phyloP scores from a whole-genome alignment of 2,113 vertebrate genomes.

The Silurus meridionalis region DNA sequence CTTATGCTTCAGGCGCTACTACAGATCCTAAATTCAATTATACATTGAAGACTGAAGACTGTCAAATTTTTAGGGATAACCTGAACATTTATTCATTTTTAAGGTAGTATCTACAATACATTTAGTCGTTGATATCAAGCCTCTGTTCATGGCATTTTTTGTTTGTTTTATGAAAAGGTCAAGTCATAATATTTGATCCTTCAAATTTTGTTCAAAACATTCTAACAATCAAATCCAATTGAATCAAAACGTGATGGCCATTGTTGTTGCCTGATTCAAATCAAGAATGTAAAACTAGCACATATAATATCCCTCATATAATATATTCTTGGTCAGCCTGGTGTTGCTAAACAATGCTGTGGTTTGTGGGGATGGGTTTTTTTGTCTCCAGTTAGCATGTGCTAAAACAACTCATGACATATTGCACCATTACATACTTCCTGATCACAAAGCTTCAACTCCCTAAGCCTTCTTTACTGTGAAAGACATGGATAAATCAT shows the following conservation, averaged over 20 bases:
- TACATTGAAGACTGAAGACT: not conserved
- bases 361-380: not conserved
- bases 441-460: not conserved
- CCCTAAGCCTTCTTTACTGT: not conserved
- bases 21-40: not conserved
- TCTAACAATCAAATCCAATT: not conserved
- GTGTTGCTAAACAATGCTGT: constrained; percentile 2
- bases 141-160: not conserved
- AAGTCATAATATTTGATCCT: not conserved
- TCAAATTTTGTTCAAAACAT: not conserved
- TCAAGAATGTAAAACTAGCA: not conserved
- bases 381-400: not conserved
- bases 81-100: not conserved
- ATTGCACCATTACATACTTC: not conserved
- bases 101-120: not conserved
- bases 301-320: not conserved
- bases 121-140: not conserved
- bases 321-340: not conserved
- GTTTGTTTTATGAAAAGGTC: not conserved
- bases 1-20: not conserved
- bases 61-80: not conserved
- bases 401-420: not conserved
- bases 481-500: not conserved
- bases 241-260: not conserved
- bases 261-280: not conserved